These are phyloP conservation scores for Potorous gilbertii DNA, from an alignment of 2,797 vertebrate species.

Conservation along the genomic window DNA sequence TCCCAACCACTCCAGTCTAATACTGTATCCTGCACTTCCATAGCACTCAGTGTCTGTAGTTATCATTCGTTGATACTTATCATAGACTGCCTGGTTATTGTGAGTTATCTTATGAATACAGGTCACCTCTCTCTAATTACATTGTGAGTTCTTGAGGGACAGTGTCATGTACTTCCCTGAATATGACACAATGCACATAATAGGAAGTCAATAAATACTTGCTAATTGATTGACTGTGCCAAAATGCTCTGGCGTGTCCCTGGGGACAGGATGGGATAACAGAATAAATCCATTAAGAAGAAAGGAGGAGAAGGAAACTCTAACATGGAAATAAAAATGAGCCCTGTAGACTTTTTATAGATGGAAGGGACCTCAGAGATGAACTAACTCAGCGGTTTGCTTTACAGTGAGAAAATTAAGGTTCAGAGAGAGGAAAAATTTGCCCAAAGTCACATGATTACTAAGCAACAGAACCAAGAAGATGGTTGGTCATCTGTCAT, in stretches of 20 bases:
- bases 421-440: background rate
- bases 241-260: background rate
- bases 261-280: background rate
- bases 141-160: background rate
- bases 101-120: background rate
- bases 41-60: background rate
- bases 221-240: background rate
- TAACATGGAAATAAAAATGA: background rate
- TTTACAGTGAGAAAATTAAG: slow-evolving; percentile 52
- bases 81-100: background rate
- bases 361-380: background rate
- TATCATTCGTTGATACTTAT: background rate
- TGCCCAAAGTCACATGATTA: background rate
- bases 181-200: background rate
- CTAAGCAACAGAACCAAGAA: background rate
- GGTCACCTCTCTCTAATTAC: background rate
- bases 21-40: background rate
- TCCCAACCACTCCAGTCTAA: background rate
- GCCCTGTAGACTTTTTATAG: background rate
- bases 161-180: background rate
- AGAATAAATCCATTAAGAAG: background rate
- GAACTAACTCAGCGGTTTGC: slow-evolving; percentile 10
- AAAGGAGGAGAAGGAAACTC: background rate
- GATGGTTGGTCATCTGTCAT: background rate
- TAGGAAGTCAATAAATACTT: background rate